A percentile compares a stretch with the other conserved stretches of the same genome.
These are phyloP conservation scores for Gorsachius goisagi DNA, from an alignment of 2,113 vertebrate species.

Conservation along the genomic window DNA sequence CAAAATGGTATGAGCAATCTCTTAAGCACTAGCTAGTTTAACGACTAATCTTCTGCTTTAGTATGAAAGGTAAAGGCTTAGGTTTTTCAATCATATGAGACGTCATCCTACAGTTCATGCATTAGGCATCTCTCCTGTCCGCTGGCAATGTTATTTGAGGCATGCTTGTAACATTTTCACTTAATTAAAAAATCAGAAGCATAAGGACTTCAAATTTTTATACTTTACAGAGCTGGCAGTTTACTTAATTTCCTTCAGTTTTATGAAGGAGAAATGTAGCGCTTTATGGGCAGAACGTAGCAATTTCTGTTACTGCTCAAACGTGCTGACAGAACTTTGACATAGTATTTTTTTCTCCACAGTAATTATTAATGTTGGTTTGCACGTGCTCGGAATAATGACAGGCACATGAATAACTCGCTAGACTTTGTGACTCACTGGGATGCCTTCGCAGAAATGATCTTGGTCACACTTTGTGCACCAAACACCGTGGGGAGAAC, in stretches of 20 bases:
- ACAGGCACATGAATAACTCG: conserved; percentile 22
- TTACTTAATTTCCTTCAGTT: conserved; percentile 20
- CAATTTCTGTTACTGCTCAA: not conserved
- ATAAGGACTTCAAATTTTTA: not conserved
- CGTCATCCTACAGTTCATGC: not conserved
- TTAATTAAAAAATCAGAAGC: not conserved
- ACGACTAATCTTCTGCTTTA: not conserved
- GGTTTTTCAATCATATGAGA: not conserved
- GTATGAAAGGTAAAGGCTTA: not conserved
- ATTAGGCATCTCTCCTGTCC: not conserved
- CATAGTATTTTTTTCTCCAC: not conserved
- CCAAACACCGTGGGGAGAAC: not conserved
- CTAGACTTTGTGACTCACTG: conserved; percentile 49
- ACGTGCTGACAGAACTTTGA: conserved; percentile 40
- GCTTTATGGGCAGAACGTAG: not conserved
- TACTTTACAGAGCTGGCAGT: not conserved
- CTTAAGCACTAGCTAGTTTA: not conserved
- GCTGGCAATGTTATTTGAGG: not conserved
- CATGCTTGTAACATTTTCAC: conserved; percentile 16
- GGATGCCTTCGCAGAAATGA: conserved; percentile 55
- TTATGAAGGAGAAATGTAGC: not conserved
- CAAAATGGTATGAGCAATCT: conserved; percentile 33
- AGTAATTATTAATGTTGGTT: conserved; percentile 16
- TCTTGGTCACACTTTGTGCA: not conserved
- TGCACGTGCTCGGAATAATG: conserved; percentile 33